Conservation (phyloP, 2,888 invertebrate species). For the Lasioglossum marginatum region DNA sequence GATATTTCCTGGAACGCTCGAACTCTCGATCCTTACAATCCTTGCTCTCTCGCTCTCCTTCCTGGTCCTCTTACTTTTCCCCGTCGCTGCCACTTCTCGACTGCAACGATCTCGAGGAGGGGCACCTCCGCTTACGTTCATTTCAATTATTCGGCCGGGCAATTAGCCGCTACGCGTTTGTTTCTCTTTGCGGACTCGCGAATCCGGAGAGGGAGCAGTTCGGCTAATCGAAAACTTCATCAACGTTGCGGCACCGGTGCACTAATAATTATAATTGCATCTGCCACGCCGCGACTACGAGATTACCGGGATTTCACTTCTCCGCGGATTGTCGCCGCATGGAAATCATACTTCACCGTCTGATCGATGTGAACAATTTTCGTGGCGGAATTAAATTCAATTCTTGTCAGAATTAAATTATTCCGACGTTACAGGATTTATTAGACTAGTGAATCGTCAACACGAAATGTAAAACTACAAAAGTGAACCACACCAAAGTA, state of each 20-base stretch:
- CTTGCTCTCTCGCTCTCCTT: neutral
- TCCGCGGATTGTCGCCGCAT: constrained; percentile 15
- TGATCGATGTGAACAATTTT: neutral
- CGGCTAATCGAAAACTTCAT: constrained; percentile 65
- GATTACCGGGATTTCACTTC: constrained; percentile 68
- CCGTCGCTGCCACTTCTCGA: constrained; percentile 5
- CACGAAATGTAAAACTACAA: too few relatives aligned
- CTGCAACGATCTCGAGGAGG: neutral
- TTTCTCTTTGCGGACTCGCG: neutral
- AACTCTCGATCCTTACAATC: neutral
- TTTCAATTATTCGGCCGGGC: constrained; percentile 11
- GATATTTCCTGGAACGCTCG: constrained; percentile 8
- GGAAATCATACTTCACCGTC: neutral
- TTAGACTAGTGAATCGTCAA: too few relatives aligned
- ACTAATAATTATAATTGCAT: constrained; percentile 68
- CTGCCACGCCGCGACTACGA: constrained; percentile 45
- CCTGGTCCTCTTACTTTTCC: constrained; percentile 9
- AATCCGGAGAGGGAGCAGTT: neutral
- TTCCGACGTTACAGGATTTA: too few relatives aligned
- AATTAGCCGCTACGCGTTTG: neutral
- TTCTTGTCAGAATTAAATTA: too few relatives aligned
- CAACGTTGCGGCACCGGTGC: constrained; percentile 29
- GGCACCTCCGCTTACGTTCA: neutral
- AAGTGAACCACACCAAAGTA: neutral
- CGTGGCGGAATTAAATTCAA: too few relatives aligned